Percentiles rank a stretch among this genome's conserved stretches.
Conservation (phyloP, 2,797 vertebrate genomes). For the Brotula barbata region DNA sequence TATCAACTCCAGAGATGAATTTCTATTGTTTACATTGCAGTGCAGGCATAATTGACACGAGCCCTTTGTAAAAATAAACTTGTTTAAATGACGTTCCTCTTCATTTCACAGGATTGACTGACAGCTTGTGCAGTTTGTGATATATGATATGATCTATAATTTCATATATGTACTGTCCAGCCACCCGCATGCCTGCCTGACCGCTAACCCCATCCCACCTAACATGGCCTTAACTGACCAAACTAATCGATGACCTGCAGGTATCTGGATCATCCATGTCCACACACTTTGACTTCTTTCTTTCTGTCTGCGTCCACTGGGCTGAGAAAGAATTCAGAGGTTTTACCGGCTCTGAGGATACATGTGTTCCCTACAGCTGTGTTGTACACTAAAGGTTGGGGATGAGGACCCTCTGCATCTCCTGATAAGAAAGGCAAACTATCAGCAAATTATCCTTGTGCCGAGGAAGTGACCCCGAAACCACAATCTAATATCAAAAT, state of each 20-base stretch:
- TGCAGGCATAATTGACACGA: constrained; percentile 47
- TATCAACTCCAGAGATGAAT: background rate
- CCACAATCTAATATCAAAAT: constrained; percentile 3
- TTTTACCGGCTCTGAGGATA: constrained; percentile 73
- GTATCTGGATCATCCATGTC: constrained; percentile 58
- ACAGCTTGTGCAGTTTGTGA: constrained; percentile 22
- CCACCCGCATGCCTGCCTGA: constrained; percentile 37
- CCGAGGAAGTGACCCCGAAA: constrained; percentile 16
- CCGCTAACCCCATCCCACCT: constrained; percentile 24
- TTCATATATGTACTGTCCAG: constrained; percentile 25
- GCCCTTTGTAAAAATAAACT: constrained; percentile 26
- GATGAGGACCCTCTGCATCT: constrained; percentile 51
- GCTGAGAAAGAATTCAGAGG: constrained; percentile 75
- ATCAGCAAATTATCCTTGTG: constrained; percentile 4
- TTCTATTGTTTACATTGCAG: background rate
- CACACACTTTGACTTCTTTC: constrained; percentile 70
- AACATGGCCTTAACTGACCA: constrained; percentile 25
- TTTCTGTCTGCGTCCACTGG: constrained; percentile 58
- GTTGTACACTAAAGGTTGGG: constrained; percentile 35
- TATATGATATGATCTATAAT: constrained; percentile 35
- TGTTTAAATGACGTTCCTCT: constrained; percentile 17
- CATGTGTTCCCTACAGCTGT: constrained; percentile 68
- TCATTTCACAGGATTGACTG: constrained; percentile 53
- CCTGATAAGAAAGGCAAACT: constrained; percentile 47
- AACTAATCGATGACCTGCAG: constrained; percentile 50